Base-by-base conservation (phyloP, 2,113 vertebrate species). In the Sturnira hondurensis region DNA sequence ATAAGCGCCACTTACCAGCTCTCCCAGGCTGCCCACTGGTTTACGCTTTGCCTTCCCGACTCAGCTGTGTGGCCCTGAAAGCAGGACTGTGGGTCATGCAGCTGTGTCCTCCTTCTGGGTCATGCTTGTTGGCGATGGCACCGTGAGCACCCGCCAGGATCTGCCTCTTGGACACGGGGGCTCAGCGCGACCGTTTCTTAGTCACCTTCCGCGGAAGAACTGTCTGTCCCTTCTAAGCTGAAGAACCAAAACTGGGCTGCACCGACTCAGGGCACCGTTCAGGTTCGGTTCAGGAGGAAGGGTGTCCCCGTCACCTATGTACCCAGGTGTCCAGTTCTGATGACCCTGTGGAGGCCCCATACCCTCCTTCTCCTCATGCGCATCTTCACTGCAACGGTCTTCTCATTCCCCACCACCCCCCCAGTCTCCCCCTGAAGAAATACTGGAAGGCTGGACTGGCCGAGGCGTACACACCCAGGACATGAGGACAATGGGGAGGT, bases 1-100 rank as follows among this genome's bases (percentile, higher is more conserved):
- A 3, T 0, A 0, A 73, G 9, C 8, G 41, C 24, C 50, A 1
- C 15, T 19, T 38, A 33, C 0, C 6, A 9, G 3, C 15, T 7
- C 15, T 58, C 73, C 38, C 9, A 11, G 43, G 65, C 54, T 56
- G 1, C 28, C 41, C 2, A 7, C 24, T 4, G 33, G 14, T 19
- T 68, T 45, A 4, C 8, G 0, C 26, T n/a, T 12, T 11, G 8
- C 31, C 50, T 22, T n/a, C 47, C 50, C 36, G 11, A 3, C 2
- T 7, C 20, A 38, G 13, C 13, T 3, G 2, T 6, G 19, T 0
- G 33, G 20, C 1, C 56, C 16, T 24, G 22, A 52, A 47, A 36
- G 41, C 9, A n/a, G 26, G 52, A 61, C 20, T 5, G 4, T 12
- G 17, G 33, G 3, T 19, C 1, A 16, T 1, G 5, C 28, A 20